phyloP scores from a whole-genome alignment of 2,888 invertebrate species.

The Agelastica alni region DNA sequence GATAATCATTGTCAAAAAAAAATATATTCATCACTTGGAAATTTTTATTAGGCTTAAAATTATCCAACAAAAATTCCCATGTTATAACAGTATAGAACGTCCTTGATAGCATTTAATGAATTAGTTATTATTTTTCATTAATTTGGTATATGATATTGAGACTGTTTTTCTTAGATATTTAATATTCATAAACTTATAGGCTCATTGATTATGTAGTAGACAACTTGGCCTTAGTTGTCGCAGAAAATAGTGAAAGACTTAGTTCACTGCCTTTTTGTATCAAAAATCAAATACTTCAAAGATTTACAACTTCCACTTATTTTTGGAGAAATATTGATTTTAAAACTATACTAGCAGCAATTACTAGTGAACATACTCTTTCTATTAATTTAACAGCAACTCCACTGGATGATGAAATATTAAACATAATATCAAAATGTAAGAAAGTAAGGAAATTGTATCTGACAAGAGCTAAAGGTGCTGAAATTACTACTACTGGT shows the following conservation, averaged over 20 bases:
- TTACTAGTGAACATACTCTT: slow-evolving; percentile 45
- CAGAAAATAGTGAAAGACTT: slow-evolving; percentile 34
- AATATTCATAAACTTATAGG: slow-evolving; percentile 29
- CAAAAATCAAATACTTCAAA: slow-evolving; percentile 47
- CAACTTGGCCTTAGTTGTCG: slow-evolving; percentile 36
- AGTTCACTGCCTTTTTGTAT: slow-evolving; percentile 42
- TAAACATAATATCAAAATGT: slow-evolving; percentile 44
- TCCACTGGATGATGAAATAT: slow-evolving; percentile 46
- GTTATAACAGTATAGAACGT: too few relatives aligned
- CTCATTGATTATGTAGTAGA: slow-evolving; percentile 39
- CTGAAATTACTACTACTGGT: slow-evolving; percentile 41
- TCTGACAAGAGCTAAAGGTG: slow-evolving; percentile 40
- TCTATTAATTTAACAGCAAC: slow-evolving; percentile 47
- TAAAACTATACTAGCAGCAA: slow-evolving; percentile 39
- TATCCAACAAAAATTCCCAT: too few relatives aligned
- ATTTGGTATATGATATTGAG: too few relatives aligned
- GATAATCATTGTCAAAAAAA: too few relatives aligned
- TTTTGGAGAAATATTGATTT: slow-evolving; percentile 42
- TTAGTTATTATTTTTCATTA: too few relatives aligned
- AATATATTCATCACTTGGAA: too few relatives aligned
- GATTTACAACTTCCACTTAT: slow-evolving; percentile 39
- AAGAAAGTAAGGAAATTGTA: slow-evolving; percentile 44
- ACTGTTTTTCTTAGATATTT: too few relatives aligned
- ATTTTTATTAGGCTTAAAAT: too few relatives aligned
- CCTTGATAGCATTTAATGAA: too few relatives aligned